Evolutionary conservation across 2,797 vertebrate genomes (phyloP).

Genomic region (Bradypodion pumilum): DNA sequence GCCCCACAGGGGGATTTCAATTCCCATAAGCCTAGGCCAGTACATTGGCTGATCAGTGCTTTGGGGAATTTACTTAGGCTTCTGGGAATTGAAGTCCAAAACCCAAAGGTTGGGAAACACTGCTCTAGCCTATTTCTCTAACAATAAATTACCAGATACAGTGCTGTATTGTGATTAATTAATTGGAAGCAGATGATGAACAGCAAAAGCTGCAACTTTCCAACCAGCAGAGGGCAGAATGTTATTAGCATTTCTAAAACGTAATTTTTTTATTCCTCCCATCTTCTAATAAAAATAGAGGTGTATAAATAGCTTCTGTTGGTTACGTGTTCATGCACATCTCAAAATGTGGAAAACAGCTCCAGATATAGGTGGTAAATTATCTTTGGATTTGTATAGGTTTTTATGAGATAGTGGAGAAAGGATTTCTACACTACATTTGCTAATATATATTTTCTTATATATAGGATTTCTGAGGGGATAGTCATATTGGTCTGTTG

Average conservation of each 20-base stretch:
- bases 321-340: background rate
- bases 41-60: too few relatives aligned
- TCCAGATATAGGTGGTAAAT: background rate
- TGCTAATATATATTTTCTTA: too few relatives aligned
- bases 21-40: too few relatives aligned
- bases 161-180: fast-evolving
- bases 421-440: too few relatives aligned
- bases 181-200: background rate
- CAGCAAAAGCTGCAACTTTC: background rate
- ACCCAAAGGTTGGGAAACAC: too few relatives aligned
- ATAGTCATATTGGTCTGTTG: too few relatives aligned
- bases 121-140: background rate
- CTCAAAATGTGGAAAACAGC: background rate
- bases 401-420: too few relatives aligned
- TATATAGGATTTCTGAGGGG: too few relatives aligned
- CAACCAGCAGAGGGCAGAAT: conserved; percentile 49
- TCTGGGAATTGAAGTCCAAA: too few relatives aligned
- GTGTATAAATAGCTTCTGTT: background rate
- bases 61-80: too few relatives aligned
- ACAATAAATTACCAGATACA: background rate
- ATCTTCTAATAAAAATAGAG: conserved; percentile 8
- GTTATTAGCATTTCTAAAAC: background rate
- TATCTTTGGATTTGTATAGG: too few relatives aligned
- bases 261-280: background rate
- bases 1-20: too few relatives aligned